A percentile compares a stretch with the other conserved stretches of the same genome.
phyloP scores from a whole-genome alignment of 2,888 invertebrate genomes.

The Furcula furcula region DNA sequence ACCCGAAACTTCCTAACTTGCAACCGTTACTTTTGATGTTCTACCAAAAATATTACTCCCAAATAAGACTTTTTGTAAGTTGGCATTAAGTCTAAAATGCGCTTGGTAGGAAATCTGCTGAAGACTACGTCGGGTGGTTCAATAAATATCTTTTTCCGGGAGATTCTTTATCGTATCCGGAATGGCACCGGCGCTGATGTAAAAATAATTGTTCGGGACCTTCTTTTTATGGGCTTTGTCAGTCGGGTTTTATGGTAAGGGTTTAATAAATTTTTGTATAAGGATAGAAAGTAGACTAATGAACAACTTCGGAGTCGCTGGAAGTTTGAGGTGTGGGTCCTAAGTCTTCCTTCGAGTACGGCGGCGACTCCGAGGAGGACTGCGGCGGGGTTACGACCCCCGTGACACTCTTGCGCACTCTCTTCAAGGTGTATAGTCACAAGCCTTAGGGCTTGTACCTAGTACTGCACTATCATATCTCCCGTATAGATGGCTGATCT shows the following conservation, averaged over 20 bases:
- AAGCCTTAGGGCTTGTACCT: too few species aligned
- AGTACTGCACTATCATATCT: too few species aligned
- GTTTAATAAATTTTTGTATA: too few species aligned
- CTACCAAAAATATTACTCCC: neutral
- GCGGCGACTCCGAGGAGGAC: too few species aligned
- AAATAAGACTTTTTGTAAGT: constrained; percentile 16
- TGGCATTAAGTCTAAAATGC: constrained; percentile 21
- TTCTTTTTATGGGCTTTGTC: constrained; percentile 42
- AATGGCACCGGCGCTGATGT: constrained; percentile 57
- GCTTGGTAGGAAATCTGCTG: constrained; percentile 5
- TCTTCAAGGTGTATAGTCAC: too few species aligned
- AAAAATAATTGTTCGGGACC: constrained; percentile 57
- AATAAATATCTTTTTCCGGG: constrained; percentile 57
- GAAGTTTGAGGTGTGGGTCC: too few species aligned
- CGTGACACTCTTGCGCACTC: too few species aligned
- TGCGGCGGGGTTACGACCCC: too few species aligned
- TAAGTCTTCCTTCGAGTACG: too few species aligned
- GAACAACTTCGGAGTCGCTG: too few species aligned
- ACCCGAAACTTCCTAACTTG: constrained; percentile 46
- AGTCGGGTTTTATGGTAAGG: constrained; percentile 30
- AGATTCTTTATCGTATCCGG: constrained; percentile 58
- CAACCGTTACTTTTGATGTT: constrained; percentile 19
- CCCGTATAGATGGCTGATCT: too few species aligned
- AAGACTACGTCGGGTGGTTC: constrained; percentile 30
- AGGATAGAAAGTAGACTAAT: too few species aligned